A percentile compares a stretch with the other conserved stretches of the same genome.
Conservation (phyloP, 1,140 invertebrate species). For the Triops cancriformis region DNA sequence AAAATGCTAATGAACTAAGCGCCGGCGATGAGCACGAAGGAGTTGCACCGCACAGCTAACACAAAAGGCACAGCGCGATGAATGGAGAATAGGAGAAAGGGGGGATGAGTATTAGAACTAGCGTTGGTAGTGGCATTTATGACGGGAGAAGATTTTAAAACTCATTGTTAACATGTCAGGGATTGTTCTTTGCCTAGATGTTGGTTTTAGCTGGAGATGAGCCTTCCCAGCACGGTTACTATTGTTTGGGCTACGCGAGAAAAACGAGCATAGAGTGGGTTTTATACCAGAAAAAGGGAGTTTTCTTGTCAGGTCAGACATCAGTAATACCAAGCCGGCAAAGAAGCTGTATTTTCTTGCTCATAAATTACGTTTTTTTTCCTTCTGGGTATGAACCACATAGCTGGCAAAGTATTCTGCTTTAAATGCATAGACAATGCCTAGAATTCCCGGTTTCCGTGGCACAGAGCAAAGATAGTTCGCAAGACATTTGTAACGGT, state of each 20-base stretch:
- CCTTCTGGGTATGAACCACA: background rate
- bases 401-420: background rate
- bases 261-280: background rate
- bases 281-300: background rate
- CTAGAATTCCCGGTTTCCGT: background rate
- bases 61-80: background rate
- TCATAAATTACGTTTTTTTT: background rate
- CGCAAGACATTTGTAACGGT: background rate
- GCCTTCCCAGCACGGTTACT: background rate
- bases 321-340: background rate
- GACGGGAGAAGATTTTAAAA: background rate
- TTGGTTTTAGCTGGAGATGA: background rate
- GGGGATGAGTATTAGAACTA: background rate
- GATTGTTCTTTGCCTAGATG: background rate
- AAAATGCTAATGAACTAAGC: constrained; percentile 6
- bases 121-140: background rate
- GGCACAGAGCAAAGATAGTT: background rate
- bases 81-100: background rate
- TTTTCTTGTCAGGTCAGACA: background rate
- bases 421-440: background rate
- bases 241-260: background rate
- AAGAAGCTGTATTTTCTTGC: background rate
- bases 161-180: background rate
- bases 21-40: background rate
- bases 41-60: background rate